These are phyloP conservation scores for Lepidostoma basale DNA, from an alignment of 1,140 invertebrate species.

Conservation along the genomic window DNA sequence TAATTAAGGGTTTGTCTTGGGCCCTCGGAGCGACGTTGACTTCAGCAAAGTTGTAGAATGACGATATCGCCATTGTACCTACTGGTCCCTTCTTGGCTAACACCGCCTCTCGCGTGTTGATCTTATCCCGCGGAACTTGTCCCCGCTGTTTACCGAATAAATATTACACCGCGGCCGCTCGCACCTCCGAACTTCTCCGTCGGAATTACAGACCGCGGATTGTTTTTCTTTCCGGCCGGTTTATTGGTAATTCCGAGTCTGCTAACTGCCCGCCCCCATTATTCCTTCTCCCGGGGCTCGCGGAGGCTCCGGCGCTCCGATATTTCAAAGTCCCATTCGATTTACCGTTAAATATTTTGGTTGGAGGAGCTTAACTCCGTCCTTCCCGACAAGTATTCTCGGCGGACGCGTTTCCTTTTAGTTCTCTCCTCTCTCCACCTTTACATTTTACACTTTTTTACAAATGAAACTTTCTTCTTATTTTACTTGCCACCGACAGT, in stretches of 20 bases:
- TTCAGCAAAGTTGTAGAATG: not conserved
- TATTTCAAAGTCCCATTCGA: conserved; percentile 47
- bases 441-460: no score
- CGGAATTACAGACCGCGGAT: conserved; percentile 41
- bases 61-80: not conserved
- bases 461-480: no score
- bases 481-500: no score
- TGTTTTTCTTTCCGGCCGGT: conserved; percentile 45
- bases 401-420: conserved; percentile 7
- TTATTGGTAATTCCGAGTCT: conserved; percentile 45
- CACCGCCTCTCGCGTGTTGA: conserved; percentile 42
- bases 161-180: conserved; percentile 31
- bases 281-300: conserved; percentile 34
- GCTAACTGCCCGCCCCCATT: conserved; percentile 45
- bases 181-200: conserved; percentile 39
- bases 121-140: conserved; percentile 44
- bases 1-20: no score
- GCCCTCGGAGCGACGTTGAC: no score
- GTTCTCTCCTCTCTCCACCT: no score
- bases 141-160: conserved; percentile 45
- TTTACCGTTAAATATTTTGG: conserved; percentile 44
- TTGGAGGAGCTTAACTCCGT: conserved; percentile 2
- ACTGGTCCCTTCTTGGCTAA: conserved; percentile 13
- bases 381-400: conserved; percentile 7
- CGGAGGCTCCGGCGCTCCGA: conserved; percentile 39